phyloP scores from a whole-genome alignment of 2,797 vertebrate genomes.

The Ctenochaetus hawaiiensis region DNA sequence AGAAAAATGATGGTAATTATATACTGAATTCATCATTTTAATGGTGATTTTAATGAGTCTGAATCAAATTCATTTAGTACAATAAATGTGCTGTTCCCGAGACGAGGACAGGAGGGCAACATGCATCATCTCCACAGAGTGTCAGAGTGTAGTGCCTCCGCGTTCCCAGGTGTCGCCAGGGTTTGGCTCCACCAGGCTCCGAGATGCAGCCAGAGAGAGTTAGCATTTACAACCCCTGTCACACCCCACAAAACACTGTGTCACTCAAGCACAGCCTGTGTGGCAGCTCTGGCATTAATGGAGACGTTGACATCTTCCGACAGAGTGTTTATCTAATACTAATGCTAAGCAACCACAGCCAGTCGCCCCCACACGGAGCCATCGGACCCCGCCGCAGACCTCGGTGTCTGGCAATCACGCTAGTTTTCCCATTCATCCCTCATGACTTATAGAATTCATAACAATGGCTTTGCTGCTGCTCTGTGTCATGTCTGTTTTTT shows the following conservation, averaged over 20 bases:
- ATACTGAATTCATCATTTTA: background rate
- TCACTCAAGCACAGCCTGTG: conserved; percentile 82
- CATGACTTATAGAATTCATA: conserved; percentile 72
- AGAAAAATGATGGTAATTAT: conserved; percentile 12
- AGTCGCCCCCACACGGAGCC: conserved; percentile 74
- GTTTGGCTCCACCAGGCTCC: conserved; percentile 69
- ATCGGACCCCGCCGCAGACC: conserved; percentile 71
- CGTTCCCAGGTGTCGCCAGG: conserved; percentile 73
- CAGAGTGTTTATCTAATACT: conserved; percentile 86
- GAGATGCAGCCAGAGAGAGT: conserved; percentile 80
- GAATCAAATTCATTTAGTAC: conserved; percentile 6
- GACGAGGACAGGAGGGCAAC: conserved; percentile 53
- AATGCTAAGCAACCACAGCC: conserved; percentile 81
- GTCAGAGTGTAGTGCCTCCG: conserved; percentile 65
- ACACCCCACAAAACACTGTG: conserved; percentile 83
- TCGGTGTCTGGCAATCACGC: conserved; percentile 67
- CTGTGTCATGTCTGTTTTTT: conserved; percentile 66
- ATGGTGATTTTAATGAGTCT: conserved; percentile 5
- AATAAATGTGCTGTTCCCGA: conserved; percentile 22
- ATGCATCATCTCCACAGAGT: conserved; percentile 63
- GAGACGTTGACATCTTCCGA: conserved; percentile 85
- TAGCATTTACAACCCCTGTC: conserved; percentile 85
- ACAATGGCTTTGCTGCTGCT: conserved; percentile 68
- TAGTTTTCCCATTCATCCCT: conserved; percentile 73
- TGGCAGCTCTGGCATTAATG: conserved; percentile 86